Percentiles rank a stretch among this genome's conserved stretches.
These are phyloP conservation scores for Philhelius pedissequus DNA, from an alignment of 2,888 invertebrate species.

Conservation along the genomic window DNA sequence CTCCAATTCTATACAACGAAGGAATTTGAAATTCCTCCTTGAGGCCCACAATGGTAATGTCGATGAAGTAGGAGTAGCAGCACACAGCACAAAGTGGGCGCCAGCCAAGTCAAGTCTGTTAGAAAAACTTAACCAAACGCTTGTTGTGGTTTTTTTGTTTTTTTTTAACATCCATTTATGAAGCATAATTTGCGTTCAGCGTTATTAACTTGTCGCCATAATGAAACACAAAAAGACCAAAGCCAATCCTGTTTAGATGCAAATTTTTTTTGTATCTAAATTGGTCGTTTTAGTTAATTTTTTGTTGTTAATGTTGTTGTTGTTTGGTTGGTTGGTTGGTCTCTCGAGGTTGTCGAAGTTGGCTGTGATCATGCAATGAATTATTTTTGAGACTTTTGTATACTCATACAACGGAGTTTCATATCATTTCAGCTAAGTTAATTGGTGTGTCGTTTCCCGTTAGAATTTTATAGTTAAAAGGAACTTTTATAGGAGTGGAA, in stretches of 20 bases:
- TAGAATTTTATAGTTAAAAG: slow-evolving; percentile 50
- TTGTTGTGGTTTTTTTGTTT: not conserved
- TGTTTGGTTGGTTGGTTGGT: not conserved
- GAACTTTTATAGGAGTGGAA: slow-evolving; percentile 12
- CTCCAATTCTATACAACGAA: slow-evolving; percentile 40
- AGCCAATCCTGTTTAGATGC: slow-evolving; percentile 60
- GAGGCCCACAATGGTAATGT: slow-evolving; percentile 43
- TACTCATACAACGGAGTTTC: not conserved
- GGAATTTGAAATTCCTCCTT: slow-evolving; percentile 62
- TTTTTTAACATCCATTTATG: slow-evolving; percentile 25
- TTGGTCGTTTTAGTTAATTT: not conserved
- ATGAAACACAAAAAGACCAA: slow-evolving; percentile 33
- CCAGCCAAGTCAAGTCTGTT: slow-evolving; percentile 50
- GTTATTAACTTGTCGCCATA: slow-evolving; percentile 66
- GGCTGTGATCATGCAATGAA: not conserved
- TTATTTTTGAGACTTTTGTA: not conserved
- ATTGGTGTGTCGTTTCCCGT: slow-evolving; percentile 59
- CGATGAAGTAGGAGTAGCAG: slow-evolving; percentile 46
- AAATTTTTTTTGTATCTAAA: slow-evolving; percentile 53
- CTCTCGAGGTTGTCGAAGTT: slow-evolving; percentile 36
- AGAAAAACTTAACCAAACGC: slow-evolving; percentile 20
- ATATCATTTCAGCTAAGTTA: slow-evolving; percentile 20
- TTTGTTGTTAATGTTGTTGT: not conserved
- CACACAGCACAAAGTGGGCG: slow-evolving; percentile 44
- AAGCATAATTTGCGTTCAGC: slow-evolving; percentile 54